Evolutionary conservation across 2,888 invertebrate species (phyloP).

Genomic region (Folsomia candida): DNA sequence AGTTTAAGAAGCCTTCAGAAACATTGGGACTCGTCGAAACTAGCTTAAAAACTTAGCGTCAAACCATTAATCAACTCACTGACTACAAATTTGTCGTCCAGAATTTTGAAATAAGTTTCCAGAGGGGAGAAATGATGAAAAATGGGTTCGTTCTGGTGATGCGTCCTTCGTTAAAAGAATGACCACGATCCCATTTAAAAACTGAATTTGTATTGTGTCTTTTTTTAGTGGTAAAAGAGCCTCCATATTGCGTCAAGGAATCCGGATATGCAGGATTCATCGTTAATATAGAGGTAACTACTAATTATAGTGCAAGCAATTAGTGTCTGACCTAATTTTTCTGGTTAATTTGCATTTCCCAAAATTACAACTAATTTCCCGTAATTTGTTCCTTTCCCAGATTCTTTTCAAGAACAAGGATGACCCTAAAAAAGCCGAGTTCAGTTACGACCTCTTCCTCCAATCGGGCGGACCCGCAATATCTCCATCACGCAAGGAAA

Average conservation of each 20-base stretch:
- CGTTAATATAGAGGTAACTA: slow-evolving; percentile 81
- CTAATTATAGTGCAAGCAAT: neutral
- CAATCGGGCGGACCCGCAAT: slow-evolving; percentile 72
- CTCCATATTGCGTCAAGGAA: slow-evolving; percentile 84
- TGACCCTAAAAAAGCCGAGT: slow-evolving; percentile 76
- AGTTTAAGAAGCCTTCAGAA: neutral
- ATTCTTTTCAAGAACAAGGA: slow-evolving; percentile 72
- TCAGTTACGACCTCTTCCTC: slow-evolving; percentile 78
- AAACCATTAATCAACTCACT: too few relatives aligned
- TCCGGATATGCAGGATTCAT: slow-evolving; percentile 95
- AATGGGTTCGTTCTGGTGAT: too few relatives aligned
- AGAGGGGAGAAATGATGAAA: neutral
- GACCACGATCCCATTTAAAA: too few relatives aligned
- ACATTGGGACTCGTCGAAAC: too few relatives aligned
- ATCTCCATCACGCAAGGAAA: slow-evolving; percentile 71
- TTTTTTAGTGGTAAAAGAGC: slow-evolving; percentile 79
- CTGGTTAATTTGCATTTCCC: neutral
- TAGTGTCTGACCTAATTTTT: neutral
- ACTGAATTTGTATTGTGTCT: slow-evolving; percentile 37
- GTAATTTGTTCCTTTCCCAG: slow-evolving; percentile 17
- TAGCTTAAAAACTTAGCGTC: too few relatives aligned
- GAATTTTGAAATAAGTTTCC: too few relatives aligned
- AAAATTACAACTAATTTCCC: too few relatives aligned
- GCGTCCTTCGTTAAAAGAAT: too few relatives aligned
- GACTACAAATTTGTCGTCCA: too few relatives aligned